Evolutionary conservation across 1,140 invertebrate species (phyloP), one percentile per base, ranked within the genome.

Genomic region (Brachionus rotundiformis): DNA sequence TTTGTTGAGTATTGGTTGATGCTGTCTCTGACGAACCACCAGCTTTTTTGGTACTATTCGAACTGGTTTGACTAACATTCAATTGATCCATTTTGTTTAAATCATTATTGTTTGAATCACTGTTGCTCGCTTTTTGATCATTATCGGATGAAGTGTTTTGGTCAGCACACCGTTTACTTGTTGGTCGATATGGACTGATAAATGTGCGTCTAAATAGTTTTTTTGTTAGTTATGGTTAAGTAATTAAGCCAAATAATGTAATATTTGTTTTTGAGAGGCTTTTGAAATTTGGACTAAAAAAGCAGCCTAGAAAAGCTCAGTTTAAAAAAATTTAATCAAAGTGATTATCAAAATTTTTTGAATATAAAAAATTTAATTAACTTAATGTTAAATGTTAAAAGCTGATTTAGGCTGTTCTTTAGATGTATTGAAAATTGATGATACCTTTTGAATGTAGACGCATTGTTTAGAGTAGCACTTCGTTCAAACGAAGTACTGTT

Each of bases 1-100:
- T 73, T 44, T 73, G 36, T 41, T 73, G 68, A 47, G 63, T 68
- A 36, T 36, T 68, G 29, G 63, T 68, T 7, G 68, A 73, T 23
- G 36, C 25, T 73, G 68, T 73, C 25, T 73, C 68, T 1, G 19
- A 8, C 3, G 47, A 54, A 16, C 16, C 16, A 54, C 19, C 47
- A 1, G 3, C 5, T 54, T 54, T 54, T 54, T 54, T 54, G 2
- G 47, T 54, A 19, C 47, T 54, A 54, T 19, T 54, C 19, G 47
- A 54, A 16, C 47, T 54, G 16, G 19, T 8, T 54, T 54, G 47
- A 54, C 47, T 54, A 7, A 25, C 47, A 19, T 54, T 54, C 23
- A 54, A 54, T 7, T 0, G 8, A 54, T 54, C 16, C 4, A 54
- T 1, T 54, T 54, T 54, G 4, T 54, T 54, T 25, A 73, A 25